Evolutionary conservation across 2,797 vertebrate species (phyloP).

Genomic region (Lindbergichthys nudifrons): DNA sequence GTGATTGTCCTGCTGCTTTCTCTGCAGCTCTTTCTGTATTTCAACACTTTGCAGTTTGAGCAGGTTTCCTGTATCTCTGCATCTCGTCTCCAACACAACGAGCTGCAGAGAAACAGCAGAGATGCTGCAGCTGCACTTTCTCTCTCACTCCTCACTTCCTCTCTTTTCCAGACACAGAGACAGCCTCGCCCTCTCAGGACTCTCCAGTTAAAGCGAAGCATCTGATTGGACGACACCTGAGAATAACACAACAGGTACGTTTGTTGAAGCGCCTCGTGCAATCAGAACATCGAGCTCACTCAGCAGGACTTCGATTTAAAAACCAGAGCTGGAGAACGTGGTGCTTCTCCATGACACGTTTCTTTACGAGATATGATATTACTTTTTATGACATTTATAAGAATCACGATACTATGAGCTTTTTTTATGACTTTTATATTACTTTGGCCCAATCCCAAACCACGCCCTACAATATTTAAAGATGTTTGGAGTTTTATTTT

Average conservation of each 20-base stretch:
- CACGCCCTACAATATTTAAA: no score
- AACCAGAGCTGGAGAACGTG: no score
- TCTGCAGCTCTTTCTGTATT: not conserved
- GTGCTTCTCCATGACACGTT: no score
- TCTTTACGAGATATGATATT: no score
- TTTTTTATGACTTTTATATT: no score
- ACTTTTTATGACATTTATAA: no score
- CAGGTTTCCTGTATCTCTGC: conserved; percentile 11
- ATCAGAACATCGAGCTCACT: not conserved
- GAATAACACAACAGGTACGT: conserved; percentile 47
- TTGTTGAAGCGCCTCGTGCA: not conserved
- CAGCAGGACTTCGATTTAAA: conserved; percentile 1
- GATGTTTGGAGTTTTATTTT: no score
- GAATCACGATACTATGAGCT: no score
- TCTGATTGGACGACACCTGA: conserved; percentile 29
- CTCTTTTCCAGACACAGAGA: conserved; percentile 61
- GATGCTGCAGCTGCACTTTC: conserved; percentile 30
- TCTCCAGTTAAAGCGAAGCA: conserved; percentile 65
- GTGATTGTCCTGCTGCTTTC: not conserved
- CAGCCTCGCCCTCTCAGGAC: conserved; percentile 64
- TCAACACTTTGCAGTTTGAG: not conserved
- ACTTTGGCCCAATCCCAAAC: no score
- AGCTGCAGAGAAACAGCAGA: no score
- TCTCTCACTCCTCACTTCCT: conserved; percentile 15
- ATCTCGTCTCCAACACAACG: not conserved